phyloP scores from a whole-genome alignment of 53 echinoderm and acorn worm species.

The Astropecten irregularis region DNA sequence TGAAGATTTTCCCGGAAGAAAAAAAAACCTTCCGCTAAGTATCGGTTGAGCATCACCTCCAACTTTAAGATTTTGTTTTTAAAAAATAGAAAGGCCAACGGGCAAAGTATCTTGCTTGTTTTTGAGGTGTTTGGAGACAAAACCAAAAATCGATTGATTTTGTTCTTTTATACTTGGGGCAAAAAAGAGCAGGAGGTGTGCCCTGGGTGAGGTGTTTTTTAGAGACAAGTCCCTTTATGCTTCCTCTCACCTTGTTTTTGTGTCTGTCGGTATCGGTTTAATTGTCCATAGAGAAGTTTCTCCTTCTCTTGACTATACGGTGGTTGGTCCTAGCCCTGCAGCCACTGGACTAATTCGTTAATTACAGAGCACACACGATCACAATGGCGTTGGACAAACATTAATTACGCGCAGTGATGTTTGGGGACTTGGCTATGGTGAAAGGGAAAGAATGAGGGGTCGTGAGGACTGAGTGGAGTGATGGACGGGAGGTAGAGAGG shows the following conservation, averaged over 20 bases:
- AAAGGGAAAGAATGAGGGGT: no score
- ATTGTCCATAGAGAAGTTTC: neutral
- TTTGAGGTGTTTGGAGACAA: neutral
- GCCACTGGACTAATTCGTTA: constrained; percentile 19
- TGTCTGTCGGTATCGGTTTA: constrained; percentile 23
- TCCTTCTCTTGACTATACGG: no score
- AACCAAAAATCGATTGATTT: neutral
- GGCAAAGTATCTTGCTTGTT: neutral
- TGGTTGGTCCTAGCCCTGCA: neutral
- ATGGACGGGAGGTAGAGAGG: constrained; percentile 1
- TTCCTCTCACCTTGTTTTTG: constrained; percentile 48
- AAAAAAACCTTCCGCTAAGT: no score
- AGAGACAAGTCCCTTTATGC: no score
- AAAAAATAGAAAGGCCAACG: no score
- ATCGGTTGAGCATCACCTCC: no score
- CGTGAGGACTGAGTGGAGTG: no score
- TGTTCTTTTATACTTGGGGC: no score
- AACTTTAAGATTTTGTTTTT: neutral
- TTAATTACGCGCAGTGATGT: constrained; percentile 32
- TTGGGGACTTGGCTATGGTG: neutral
- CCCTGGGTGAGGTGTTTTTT: constrained; percentile 1
- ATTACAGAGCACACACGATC: constrained; percentile 40
- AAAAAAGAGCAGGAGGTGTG: neutral
- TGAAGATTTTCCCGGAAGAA: neutral
- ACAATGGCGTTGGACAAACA: constrained; percentile 37